Base-by-base conservation (phyloP, 1,140 invertebrate genomes). In the Stratiolaelaps scimitus region DNA sequence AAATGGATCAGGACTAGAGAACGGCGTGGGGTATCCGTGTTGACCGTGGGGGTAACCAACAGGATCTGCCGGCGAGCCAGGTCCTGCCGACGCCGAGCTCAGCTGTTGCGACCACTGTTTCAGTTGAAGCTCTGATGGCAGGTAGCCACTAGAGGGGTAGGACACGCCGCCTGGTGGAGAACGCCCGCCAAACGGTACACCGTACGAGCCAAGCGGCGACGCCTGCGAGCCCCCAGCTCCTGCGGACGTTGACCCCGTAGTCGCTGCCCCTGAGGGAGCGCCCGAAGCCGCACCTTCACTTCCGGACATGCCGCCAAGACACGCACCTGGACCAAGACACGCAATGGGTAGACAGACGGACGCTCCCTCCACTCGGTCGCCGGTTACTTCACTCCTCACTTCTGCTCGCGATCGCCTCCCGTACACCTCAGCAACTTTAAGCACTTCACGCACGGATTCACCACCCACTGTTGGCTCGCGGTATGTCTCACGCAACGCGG, bases 51-150 rank as follows among this genome's bases (percentile, higher is more conserved):
- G 15, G 53, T 60, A 60, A 19, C 53, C 53, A 23, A 60, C 26
- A 6, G 26, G 26, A 34, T 15, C 20, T 15, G 53, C 17, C 53
- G 53, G 53, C 34, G 34, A 40, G 34, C 34, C 10, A 60, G 53
- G 15, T 17, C 53, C 53, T 60, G 26, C 53, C 28, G 47, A 28
- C 47, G 47, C 19, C 34, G 53, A 60, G 20, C 53, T 60, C 26
- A 60, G 53, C 53, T 60, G 53, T 23, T 60, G 53, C 34, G 53
- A 60, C 53, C 53, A 60, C 6, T 60, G 53, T 60, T 60, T 60
- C 53, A 60, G 26, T 60, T 60, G 53, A 23, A 60, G 53, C 34
- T 60, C 53, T 26, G 53, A 60, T 15, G 53, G 53, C 34, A 60
- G 53, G 53, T 60, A 60, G 26, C 53, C 53, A 29, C 26, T 60